Evolutionary conservation across 2,888 invertebrate species (phyloP), one percentile per base, ranked within the genome.

Genomic region (Habroteleia sp.): DNA sequence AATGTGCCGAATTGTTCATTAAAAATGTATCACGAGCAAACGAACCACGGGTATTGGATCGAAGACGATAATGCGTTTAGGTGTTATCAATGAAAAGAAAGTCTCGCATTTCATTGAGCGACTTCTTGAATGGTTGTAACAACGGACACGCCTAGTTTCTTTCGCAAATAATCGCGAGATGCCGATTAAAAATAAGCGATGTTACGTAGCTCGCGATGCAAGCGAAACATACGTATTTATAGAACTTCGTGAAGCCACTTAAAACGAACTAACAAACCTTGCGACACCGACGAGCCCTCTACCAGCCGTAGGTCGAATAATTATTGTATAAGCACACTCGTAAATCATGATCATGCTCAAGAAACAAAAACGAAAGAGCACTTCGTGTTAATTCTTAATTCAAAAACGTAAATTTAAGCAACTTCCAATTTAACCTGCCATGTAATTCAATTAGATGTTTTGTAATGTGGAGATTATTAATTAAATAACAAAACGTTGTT

Each of bases 301-400:
- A n/a, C n/a, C 13, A 27, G 54, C 48, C 56, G 35, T 50, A 35
- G 54, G 60, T 66, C 52, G 42, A 73, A 66, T 74, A 74, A 66
- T 74, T 74, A 66, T 62, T 66, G 39, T 46, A 39, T 60, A 46
- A 73, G 66, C 10, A 46, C 35, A 54, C 66, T 66, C 60, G 60
- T 73, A 54, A 60, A 66, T 73, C 66, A 60, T 54, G 63, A 73
- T 73, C 73, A 73, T 66, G 60, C 71, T 71, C 48, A 23, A 42
- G 62, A 71, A 63, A 63, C 71, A 63, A 71, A 71, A 71, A 63
- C 56, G 42, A 41, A 11, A 63, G 56, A 56, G 50, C 62, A 56
- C 60, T 72, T 25, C 33, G 46, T 63, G 42, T 71, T 62, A 71
- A 71, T 71, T 63, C 46, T 54, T 62, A 54, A 71, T 71, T 71